Percentiles rank a stretch among this genome's conserved stretches.
These are phyloP conservation scores for Telmatherina bonti DNA, from an alignment of 2,797 vertebrate genomes.

Conservation along the genomic window DNA sequence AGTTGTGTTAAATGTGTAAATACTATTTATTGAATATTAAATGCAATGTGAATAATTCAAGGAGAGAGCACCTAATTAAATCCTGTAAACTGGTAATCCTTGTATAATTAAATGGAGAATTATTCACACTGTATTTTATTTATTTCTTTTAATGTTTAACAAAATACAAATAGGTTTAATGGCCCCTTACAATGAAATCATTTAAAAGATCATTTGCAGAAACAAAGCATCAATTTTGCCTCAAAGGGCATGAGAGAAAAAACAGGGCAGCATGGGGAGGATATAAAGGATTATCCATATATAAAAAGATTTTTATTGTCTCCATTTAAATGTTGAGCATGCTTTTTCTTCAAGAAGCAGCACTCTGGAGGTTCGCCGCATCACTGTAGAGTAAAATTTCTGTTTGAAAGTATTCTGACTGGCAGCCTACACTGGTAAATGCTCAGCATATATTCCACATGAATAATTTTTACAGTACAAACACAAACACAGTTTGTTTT, in stretches of 20 bases:
- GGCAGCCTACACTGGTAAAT: background rate
- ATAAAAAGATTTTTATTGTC: background rate
- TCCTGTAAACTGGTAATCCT: background rate
- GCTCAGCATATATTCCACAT: background rate
- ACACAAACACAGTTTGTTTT: background rate
- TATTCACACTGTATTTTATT: no score
- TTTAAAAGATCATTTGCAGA: background rate
- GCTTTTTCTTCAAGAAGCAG: background rate
- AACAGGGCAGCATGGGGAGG: background rate
- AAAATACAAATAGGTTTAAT: no score
- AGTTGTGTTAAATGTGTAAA: no score
- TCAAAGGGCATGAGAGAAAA: background rate
- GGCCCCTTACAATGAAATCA: background rate
- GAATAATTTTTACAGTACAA: background rate
- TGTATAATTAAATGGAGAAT: background rate
- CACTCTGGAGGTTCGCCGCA: background rate
- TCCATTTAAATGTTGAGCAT: background rate
- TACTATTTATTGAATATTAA: no score
- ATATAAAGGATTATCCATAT: background rate
- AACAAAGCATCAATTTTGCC: background rate
- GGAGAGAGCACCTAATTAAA: background rate
- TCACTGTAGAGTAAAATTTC: background rate
- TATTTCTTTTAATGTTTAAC: no score
- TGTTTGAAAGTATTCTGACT: no score
- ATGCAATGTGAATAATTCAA: no score